These are phyloP conservation scores for Nephrotoma flavescens DNA, from an alignment of 2,888 invertebrate species.

Conservation along the genomic window DNA sequence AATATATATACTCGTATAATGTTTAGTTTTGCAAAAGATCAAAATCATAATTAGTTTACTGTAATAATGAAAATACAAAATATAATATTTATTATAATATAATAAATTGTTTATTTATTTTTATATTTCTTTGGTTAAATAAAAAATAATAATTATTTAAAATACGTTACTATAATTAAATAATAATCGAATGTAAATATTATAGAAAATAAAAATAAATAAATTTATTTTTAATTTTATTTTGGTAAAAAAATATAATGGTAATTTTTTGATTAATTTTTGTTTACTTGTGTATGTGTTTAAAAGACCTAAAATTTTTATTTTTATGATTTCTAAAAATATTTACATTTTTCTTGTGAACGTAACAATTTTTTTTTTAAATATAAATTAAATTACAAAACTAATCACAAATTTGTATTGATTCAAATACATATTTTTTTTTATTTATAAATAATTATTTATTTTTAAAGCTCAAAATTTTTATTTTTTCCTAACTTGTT, in stretches of 20 bases:
- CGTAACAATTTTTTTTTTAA: not conserved
- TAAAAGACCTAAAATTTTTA: not conserved
- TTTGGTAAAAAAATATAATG: not conserved
- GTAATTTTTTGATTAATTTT: not conserved
- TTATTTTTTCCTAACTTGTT: not conserved
- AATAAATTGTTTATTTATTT: not conserved
- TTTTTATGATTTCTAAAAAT: not conserved
- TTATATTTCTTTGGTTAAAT: not conserved
- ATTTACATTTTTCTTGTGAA: not conserved
- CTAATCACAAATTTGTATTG: not conserved
- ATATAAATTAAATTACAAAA: not conserved
- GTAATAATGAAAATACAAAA: not conserved
- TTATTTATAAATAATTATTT: slow-evolving; percentile 9
- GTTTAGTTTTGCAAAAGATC: not conserved
- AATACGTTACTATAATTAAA: not conserved
- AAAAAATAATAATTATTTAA: not conserved
- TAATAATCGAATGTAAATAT: not conserved
- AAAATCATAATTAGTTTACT: not conserved
- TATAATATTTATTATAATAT: not conserved
- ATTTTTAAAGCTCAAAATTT: slow-evolving; percentile 7
- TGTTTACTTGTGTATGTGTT: not conserved
- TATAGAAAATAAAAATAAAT: not conserved
- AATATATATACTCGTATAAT: not conserved
- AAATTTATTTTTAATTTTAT: not conserved
- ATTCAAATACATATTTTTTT: not conserved